Conservation (phyloP, 2,797 vertebrate species). For the Crotalus adamanteus region DNA sequence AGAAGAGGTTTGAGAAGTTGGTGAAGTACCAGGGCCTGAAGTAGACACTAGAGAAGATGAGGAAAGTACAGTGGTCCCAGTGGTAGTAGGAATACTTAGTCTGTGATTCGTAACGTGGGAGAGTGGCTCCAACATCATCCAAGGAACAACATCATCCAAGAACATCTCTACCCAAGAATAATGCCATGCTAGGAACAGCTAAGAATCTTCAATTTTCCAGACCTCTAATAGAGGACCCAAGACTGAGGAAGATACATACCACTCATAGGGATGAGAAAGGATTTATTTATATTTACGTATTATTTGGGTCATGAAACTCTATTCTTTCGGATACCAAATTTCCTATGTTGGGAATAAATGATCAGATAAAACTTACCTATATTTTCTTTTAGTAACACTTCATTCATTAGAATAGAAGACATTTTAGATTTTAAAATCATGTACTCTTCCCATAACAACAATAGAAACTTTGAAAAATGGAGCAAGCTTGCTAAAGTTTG, state of each 20-base stretch:
- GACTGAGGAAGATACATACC: background rate
- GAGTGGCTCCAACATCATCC: background rate
- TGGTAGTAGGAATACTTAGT: background rate
- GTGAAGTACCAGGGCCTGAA: background rate
- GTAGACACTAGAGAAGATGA: background rate
- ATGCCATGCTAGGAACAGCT: background rate
- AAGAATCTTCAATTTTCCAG: background rate
- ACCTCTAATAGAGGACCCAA: background rate
- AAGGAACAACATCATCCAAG: background rate
- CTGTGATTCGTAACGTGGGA: background rate
- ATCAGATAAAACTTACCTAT: background rate
- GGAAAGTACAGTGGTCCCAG: background rate
- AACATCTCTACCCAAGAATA: background rate
- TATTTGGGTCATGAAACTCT: background rate
- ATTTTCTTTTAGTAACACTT: background rate
- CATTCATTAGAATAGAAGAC: background rate
- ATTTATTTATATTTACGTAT: background rate
- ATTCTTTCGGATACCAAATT: background rate
- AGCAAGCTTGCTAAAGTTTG: background rate
- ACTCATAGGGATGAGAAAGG: background rate
- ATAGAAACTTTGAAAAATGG: background rate
- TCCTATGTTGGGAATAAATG: background rate
- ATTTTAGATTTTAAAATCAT: background rate
- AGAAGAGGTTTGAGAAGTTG: background rate
- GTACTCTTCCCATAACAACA: background rate